Percentiles rank a stretch among this genome's conserved stretches.
These are phyloP conservation scores for Portevinia maculata DNA, from an alignment of 2,888 invertebrate genomes.

Conservation along the genomic window DNA sequence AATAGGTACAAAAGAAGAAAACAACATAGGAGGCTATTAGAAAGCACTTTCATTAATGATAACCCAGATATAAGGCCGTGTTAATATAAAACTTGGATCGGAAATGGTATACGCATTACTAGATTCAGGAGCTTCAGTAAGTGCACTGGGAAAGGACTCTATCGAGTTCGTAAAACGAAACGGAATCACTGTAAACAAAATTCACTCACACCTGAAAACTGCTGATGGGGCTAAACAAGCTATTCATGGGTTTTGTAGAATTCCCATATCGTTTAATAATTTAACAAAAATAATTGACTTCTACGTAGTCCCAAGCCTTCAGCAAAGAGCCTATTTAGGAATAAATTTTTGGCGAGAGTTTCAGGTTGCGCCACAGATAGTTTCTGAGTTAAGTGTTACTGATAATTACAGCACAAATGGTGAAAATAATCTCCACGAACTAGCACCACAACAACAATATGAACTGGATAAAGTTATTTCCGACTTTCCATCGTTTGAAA, in stretches of 20 bases:
- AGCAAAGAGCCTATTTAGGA: conserved; percentile 1
- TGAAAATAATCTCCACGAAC: not conserved
- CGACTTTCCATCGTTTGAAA: not conserved
- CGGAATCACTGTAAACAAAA: not conserved
- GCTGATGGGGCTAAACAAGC: conserved; percentile 9
- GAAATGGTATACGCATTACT: not conserved
- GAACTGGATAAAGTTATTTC: not conserved
- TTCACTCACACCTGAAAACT: not conserved
- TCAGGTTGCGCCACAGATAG: conserved; percentile 4
- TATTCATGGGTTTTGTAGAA: too few relatives aligned
- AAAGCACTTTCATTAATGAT: too few relatives aligned
- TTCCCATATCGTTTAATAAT: too few relatives aligned
- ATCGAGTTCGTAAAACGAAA: not conserved
- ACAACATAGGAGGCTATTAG: not conserved
- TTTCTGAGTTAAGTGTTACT: conserved; percentile 1
- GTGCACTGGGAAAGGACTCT: not conserved
- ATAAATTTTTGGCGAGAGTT: conserved; percentile 6
- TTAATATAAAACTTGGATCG: not conserved
- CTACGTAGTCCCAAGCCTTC: conserved; percentile 5
- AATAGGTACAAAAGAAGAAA: not conserved
- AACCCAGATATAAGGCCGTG: not conserved
- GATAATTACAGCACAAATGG: not conserved
- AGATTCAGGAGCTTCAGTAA: too few relatives aligned
- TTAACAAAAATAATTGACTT: not conserved
- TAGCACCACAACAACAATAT: not conserved